A percentile compares a stretch with the other conserved stretches of the same genome.
These are phyloP conservation scores for Poecilia picta DNA, from an alignment of 2,797 vertebrate genomes.

Conservation along the genomic window DNA sequence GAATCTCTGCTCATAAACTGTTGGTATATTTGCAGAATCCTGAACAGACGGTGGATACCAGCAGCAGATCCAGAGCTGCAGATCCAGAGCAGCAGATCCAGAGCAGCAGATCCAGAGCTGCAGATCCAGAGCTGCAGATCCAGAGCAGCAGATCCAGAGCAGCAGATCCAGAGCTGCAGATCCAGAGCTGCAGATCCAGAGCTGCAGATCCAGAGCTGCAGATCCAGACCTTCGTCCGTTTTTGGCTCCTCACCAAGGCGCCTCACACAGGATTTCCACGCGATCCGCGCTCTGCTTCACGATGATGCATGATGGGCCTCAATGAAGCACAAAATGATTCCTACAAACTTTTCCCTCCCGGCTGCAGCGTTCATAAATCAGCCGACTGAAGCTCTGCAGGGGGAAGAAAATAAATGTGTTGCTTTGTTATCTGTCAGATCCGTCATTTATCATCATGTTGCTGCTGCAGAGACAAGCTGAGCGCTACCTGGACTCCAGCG, in stretches of 20 bases:
- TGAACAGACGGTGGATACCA: neutral
- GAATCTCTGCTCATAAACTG: neutral
- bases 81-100: too few relatives aligned
- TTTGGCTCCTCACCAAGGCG: too few relatives aligned
- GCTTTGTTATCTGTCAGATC: conserved; percentile 3
- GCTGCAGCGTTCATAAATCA: conserved; percentile 10
- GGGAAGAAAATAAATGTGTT: neutral
- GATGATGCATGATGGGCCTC: neutral
- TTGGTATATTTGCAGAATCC: too few relatives aligned
- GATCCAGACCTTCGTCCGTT: too few relatives aligned
- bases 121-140: too few relatives aligned
- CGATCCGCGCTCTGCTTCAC: neutral
- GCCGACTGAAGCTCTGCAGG: neutral
- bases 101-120: too few relatives aligned
- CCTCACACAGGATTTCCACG: too few relatives aligned
- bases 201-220: too few relatives aligned
- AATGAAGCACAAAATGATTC: neutral
- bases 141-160: too few relatives aligned
- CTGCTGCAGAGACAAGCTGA: neutral
- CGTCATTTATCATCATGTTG: conserved; percentile 2
- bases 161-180: too few relatives aligned
- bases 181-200: too few relatives aligned
- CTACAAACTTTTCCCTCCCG: neutral
- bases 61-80: neutral
- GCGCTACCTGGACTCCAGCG: neutral